Evolutionary conservation across 2,888 invertebrate species (phyloP).

Genomic region (Lasioglossum figueresi): DNA sequence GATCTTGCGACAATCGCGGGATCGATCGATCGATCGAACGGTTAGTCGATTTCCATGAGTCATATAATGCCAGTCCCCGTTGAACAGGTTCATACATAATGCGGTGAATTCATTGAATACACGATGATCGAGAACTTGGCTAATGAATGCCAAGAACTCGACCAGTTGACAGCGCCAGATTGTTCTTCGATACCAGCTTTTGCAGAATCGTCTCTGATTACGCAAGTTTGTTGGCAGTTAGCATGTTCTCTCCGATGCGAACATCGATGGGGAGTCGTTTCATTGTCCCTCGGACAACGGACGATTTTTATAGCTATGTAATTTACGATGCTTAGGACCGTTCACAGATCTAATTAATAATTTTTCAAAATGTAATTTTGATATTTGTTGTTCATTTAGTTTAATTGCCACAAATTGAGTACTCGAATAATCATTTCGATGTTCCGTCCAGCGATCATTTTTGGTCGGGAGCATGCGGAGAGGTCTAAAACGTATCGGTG

Average conservation of each 20-base stretch:
- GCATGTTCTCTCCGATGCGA: neutral
- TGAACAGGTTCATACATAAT: neutral
- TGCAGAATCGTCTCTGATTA: neutral
- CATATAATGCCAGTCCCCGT: neutral
- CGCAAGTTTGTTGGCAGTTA: neutral
- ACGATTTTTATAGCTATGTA: too few species aligned
- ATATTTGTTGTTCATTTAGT: too few species aligned
- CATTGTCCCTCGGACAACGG: too few species aligned
- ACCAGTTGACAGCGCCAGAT: neutral
- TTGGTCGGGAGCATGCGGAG: neutral
- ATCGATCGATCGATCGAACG: neutral
- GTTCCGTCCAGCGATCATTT: neutral
- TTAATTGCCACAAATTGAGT: too few species aligned
- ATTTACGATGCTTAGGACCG: too few species aligned
- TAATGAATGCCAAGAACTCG: neutral
- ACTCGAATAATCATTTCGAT: too few species aligned
- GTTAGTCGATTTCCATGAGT: neutral
- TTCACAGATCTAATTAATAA: too few species aligned
- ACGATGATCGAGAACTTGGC: neutral
- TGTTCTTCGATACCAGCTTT: neutral
- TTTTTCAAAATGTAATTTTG: too few species aligned
- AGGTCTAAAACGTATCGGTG: neutral
- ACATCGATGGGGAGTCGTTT: neutral
- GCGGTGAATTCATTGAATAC: constrained; percentile 1
- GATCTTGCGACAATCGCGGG: neutral